Base-by-base conservation (phyloP, 2,113 vertebrate genomes). In the Albula goreensis region DNA sequence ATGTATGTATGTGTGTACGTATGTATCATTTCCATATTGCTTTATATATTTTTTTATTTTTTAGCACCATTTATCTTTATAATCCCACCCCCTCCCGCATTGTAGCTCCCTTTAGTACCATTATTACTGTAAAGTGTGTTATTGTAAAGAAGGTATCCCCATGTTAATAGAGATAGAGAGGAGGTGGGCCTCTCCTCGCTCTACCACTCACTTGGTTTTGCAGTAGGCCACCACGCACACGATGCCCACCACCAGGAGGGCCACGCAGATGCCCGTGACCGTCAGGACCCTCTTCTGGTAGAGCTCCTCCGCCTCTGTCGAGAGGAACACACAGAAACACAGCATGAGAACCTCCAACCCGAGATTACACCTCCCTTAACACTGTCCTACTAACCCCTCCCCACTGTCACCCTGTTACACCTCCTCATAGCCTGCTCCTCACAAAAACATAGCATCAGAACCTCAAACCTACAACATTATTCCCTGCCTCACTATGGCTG, bases 211-310 rank as follows among this genome's bases (percentile, higher is more conserved):
- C 98, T 99, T 99, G 96, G 98, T 99, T 96, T 99, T 99, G 94
- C 98, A 99, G 95, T 99, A 99, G 93, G 98, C 98, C 85, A 99
- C 98, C 91, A 99, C 97, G 88, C 98, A 99, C 91, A 99, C 97
- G 89, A 99, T 99, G 95, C 98, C 98, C 93, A 99, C 98, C 83
- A 99, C 97, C 86, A 99, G 95, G 92, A 99, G 96, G 89, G 98
- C 97, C 94, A 99, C 97, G 87, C 98, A 99, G 94, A 99, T 99
- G 91, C 98, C 98, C 0, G 98, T 99, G 95, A 99, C 99, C 94
- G 98, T 99, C 94, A 99, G 95, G 92, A 99, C 98, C 94, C 98
- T 96, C 95, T 99, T 99, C 96, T 99, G 98, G 96, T 99, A 99
- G 88, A 99, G 96, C 93, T 99, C 98, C 92, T 99, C 98, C 0